Evolutionary conservation across 2,113 vertebrate genomes (phyloP), one percentile per base, ranked within the genome.

Genomic region (Cathartes aura): DNA sequence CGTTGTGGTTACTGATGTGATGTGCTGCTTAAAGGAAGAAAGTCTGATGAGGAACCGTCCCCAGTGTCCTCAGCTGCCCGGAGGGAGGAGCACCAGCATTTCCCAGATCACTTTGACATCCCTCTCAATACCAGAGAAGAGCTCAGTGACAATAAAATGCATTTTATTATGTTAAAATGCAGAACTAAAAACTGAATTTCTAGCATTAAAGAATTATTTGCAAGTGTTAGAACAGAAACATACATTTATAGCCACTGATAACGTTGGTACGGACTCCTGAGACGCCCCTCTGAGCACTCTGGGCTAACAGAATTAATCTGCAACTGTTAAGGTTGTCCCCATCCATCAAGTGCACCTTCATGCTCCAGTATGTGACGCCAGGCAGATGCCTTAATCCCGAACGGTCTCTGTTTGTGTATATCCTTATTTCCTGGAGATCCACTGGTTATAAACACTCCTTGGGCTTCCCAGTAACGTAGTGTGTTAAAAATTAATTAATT

Each of bases 401-500:
- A 38, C 21, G 13, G 11, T 76, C 21, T 89, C 36, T 24, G 15
- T 62, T 47, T 87, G 42, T 47, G 26, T 63, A 47, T 74, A 36
- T 48, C 42, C 12, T 53, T 67, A 19, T 84, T 91, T 91, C 32
- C 52, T 52, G 26, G 29, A 60, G 26, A 63, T 48, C 8, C 26
- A 36, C 5, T 67, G 38, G 17, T 55, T 42, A 30, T 22, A 89
- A 94, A 84, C 3, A 36, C 34, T 63, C 7, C 4, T 34, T 9
- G 7, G 55, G 6, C 29, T 90, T 89, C 27, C 59, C 6, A 18
- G 59, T 70, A 73, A 83, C 0, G 0, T 6, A 30, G 21, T 4
- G 7, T 34, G 17, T 36, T 84, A 76, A 78, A 94, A 66, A 82
- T 38, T 43, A 92, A 89, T 88, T 82, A 83, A 71, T 67, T 74